Percentiles rank a stretch among this genome's conserved stretches.
Evolutionary conservation across 2,113 vertebrate genomes (phyloP).

Genomic region (Furnarius figulus): DNA sequence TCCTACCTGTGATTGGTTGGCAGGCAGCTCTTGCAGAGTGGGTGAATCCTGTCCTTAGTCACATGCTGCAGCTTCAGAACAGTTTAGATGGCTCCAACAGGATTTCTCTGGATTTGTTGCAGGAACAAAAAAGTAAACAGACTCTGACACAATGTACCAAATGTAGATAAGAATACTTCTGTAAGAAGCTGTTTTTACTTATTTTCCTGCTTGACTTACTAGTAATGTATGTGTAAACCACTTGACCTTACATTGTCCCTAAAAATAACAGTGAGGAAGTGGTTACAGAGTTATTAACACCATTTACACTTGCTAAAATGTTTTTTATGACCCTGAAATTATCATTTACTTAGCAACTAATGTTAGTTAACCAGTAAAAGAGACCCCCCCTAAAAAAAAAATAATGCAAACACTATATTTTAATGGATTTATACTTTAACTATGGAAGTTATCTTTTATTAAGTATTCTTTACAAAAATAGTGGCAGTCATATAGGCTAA

Average conservation of each 20-base stretch:
- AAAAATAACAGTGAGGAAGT: slow-evolving; percentile 36
- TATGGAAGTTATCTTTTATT: neutral
- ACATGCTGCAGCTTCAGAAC: neutral
- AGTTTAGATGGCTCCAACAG: neutral
- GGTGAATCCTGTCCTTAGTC: neutral
- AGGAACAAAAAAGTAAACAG: neutral
- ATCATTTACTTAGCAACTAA: neutral
- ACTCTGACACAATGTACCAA: neutral
- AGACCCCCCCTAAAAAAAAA: neutral
- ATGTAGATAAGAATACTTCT: neutral
- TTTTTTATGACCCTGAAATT: neutral
- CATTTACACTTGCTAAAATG: neutral
- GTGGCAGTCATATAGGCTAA: neutral
- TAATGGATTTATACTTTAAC: neutral
- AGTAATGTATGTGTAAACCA: neutral
- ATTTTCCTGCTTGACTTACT: neutral
- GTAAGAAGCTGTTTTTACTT: neutral
- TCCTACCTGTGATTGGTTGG: neutral
- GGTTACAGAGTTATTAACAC: neutral
- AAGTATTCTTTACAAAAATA: neutral
- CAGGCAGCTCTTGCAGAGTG: neutral
- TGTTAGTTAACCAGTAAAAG: neutral
- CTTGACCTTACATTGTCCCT: neutral
- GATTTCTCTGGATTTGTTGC: neutral
- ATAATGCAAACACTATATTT: neutral